Conservation (phyloP, 2,888 invertebrate genomes). For the Drosophila fungiperda region DNA sequence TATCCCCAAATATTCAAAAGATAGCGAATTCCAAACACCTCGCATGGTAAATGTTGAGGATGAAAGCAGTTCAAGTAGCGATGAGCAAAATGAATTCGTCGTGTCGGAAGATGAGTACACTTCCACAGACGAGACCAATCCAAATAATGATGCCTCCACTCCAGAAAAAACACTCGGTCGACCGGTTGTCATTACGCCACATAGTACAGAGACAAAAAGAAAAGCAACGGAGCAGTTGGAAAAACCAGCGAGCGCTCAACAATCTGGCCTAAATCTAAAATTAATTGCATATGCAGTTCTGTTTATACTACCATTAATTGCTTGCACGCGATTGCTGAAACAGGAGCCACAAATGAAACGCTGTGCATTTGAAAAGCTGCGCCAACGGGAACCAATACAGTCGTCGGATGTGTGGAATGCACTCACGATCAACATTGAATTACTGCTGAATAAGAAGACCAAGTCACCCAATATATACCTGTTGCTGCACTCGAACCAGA, state of each 20-base stretch:
- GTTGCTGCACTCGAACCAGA: conserved; percentile 64
- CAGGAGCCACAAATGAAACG: conserved; percentile 20
- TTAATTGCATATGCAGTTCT: neutral
- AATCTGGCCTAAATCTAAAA: neutral
- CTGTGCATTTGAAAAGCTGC: conserved; percentile 66
- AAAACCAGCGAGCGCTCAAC: neutral
- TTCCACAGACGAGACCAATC: neutral
- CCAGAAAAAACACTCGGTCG: neutral
- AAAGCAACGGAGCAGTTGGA: too few species aligned
- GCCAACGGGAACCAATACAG: conserved; percentile 56
- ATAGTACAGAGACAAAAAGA: neutral
- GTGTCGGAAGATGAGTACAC: conserved; percentile 12
- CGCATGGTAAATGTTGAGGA: neutral
- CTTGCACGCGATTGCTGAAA: neutral
- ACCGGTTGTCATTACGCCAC: neutral
- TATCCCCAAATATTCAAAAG: neutral
- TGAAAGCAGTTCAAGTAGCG: neutral
- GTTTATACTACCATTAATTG: conserved; percentile 13
- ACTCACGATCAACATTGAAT: conserved; percentile 67
- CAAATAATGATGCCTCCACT: neutral
- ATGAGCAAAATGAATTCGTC: conserved; percentile 6
- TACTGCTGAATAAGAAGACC: conserved; percentile 66
- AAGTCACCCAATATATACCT: conserved; percentile 74
- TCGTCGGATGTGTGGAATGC: conserved; percentile 60
- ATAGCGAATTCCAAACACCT: neutral